phyloP scores from a whole-genome alignment of 2,797 vertebrate species.

The Melanotaenia maccullochi region DNA sequence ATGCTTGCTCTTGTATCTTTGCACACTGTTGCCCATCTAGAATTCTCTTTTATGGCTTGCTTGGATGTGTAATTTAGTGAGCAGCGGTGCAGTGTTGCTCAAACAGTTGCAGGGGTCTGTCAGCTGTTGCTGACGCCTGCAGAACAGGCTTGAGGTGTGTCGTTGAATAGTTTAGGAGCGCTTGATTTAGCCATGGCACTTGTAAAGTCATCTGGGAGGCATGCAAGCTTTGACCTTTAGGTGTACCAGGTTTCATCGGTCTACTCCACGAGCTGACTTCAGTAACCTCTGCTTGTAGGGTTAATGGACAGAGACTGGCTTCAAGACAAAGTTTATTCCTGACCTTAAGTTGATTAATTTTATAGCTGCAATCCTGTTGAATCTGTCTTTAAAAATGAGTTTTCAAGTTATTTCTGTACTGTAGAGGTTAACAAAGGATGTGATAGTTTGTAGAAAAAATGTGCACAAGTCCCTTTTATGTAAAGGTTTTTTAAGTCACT shows the following conservation, averaged over 20 bases:
- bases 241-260: slow-evolving; percentile 34
- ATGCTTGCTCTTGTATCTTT: neutral
- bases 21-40: slow-evolving; percentile 7
- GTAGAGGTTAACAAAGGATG: neutral
- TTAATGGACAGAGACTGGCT: neutral
- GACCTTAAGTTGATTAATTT: neutral
- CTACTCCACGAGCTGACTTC: slow-evolving; percentile 2
- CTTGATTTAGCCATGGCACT: slow-evolving; percentile 61
- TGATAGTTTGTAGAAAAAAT: no score
- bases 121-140: slow-evolving; percentile 63
- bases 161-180: slow-evolving; percentile 51
- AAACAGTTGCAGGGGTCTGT: slow-evolving; percentile 38
- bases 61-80: neutral
- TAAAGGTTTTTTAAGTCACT: neutral
- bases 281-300: neutral
- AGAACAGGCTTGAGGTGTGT: slow-evolving; percentile 29
- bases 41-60: neutral
- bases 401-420: no score
- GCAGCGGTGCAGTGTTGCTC: neutral
- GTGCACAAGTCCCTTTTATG: neutral
- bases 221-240: slow-evolving; percentile 64
- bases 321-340: slow-evolving; percentile 1
- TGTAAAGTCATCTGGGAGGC: slow-evolving; percentile 26
- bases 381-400: neutral
- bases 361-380: slow-evolving; percentile 10